Evolutionary conservation across 2,797 vertebrate genomes (phyloP), one percentile per base, ranked within the genome.

Genomic region (Corythornis leucogaster): DNA sequence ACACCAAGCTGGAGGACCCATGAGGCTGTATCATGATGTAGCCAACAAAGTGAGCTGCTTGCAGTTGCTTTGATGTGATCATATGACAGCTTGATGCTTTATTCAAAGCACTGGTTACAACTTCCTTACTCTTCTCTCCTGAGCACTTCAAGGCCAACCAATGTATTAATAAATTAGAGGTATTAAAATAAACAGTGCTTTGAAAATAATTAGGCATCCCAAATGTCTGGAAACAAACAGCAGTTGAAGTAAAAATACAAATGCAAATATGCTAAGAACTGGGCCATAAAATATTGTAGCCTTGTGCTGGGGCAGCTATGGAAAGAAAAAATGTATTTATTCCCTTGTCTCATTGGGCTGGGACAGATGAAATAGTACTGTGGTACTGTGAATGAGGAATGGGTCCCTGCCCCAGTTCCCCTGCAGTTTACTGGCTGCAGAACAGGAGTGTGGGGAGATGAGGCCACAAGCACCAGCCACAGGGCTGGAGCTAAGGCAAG

Each of bases 151-250:
- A 96, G 94, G 95, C 87, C 95, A 91, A 87, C 74, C 70, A 69
- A 66, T 84, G 73, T 91, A 95, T 95, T 96, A 95, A 96, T 95
- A 96, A 95, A 95, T 96, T 89, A 96, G 87, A 91, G 53, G 74
- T 80, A 96, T 96, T 96, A 96, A 96, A 96, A 95, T 95, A 96
- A 96, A 91, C 94, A 93, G 91, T 86, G 87, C 92, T 96, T 96
- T 96, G 95, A 95, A 95, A 95, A 95, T 94, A 89, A 95, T 95
- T 93, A 96, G 87, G 89, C 93, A 93, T 95, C 85, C 89, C 91
- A 93, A 93, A 95, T 63, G 89, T 59, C 87, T 93, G 63, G 82
- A 93, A 93, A 96, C 85, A 96, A 95, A 91, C 93, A 92, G 70
- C 87, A 94, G 89, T 31, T 84, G 85, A 95, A 92, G 63, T 86